Evolutionary conservation across 2,113 vertebrate species (phyloP), one percentile per base, ranked within the genome.

Genomic region (Bathybates hornii): DNA sequence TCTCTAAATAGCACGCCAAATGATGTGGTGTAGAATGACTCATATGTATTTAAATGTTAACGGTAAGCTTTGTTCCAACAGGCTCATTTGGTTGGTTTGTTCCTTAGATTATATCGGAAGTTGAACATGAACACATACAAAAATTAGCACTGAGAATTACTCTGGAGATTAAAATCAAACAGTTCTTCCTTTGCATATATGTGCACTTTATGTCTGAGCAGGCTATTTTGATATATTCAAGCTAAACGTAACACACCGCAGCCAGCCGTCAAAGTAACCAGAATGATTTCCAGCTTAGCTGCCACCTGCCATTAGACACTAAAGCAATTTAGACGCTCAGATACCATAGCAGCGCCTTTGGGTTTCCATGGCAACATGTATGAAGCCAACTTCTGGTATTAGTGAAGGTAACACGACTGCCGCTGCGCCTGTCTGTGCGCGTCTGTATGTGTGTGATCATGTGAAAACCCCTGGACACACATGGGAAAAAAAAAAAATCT

Each of bases 351-450:
- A 82, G 84, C 76, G 84, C 84, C 81, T 86, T 86, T 82, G 57
- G 89, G 95, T 96, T 95, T 90, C 96, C 91, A 95, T 96, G 91
- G 90, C 89, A 52, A 94, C 93, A 52, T 83, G 80, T 86, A 94
- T 87, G 85, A 94, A 93, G 87, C 76, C n/a, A 41, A 89, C 82
- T 82, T 85, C 86, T 87, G 90, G 87, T 80, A 88, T 90, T 87
- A 91, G 56, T 54, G 50, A 90, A 87, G 71, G 80, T 61, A 84
- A 82, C 9, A 63, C 81, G 68, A 78, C 79, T 34, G 78, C 66
- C 14, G 66, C 63, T n/a, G 6, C 6, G 13, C 83, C 56, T 78
- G 43, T 78, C 14, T 82, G 9, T 57, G 41, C 2, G 7, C 13
- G 3, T 76, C 43, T 76, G 24, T 29, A 29, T 76, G n/a, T 50